Evolutionary conservation across 2,797 vertebrate genomes (phyloP), one percentile per base, ranked within the genome.

Genomic region (Manis javanica): DNA sequence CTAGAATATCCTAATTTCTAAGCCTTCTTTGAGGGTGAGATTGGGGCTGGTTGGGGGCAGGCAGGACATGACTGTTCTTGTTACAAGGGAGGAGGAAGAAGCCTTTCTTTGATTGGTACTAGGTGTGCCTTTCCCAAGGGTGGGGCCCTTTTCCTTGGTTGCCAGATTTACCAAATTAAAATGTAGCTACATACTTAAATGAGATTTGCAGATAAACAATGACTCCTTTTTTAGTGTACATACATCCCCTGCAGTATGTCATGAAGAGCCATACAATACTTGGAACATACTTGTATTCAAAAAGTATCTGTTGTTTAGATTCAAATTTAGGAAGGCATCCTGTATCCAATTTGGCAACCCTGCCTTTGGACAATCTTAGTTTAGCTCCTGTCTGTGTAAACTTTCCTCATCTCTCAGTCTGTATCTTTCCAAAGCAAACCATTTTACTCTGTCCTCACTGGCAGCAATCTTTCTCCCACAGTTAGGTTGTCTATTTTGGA

Each of bases 151-250:
- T 49, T 7, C 24, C 5, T 19, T 24, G 51, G 31, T n/a, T 72
- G 77, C 9, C 69, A 93, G 39, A 59, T 95, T 53, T 87, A 53
- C 55, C 16, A 87, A 77, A 83, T 72, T 57, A 83, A 95, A 87
- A 93, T n/a, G 64, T 13, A 83, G 49, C 77, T 31, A 61, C 9
- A 61, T 37, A 61, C 14, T 84, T 87, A 91, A 51, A 78, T 77
- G 55, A 69, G 26, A 86, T 75, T 55, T 53, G 64, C 34, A 63
- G 15, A 16, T 63, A 85, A 68, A 81, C 24, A 42, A 19, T 24
- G 51, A 72, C 4, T 11, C 31, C 53, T 49, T 86, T 82, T 74
- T 90, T 69, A 66, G 49, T 53, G 72, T 21, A 66, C 0, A 1
- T 51, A 72, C 34, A 23, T 84, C 19, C 51, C 53, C 39, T 51